Conservation (phyloP, 2,888 invertebrate species). For the Chrysolina haemoptera region DNA sequence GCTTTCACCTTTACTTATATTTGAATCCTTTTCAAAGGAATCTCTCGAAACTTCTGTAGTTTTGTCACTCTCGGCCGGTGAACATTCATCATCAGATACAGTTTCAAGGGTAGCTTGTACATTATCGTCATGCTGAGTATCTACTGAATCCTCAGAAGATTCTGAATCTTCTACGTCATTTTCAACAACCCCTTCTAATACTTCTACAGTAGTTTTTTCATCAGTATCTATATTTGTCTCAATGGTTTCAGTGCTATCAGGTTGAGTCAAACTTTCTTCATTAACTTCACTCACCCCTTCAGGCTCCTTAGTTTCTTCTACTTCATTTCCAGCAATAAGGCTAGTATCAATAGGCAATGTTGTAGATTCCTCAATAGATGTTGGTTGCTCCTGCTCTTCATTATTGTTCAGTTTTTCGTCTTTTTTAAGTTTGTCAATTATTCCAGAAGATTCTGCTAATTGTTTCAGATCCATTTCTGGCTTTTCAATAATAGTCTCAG, state of each 20-base stretch:
- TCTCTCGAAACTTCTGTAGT: background rate
- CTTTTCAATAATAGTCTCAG: slow-evolving; percentile 2
- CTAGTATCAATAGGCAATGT: background rate
- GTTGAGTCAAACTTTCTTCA: slow-evolving; percentile 15
- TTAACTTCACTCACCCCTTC: background rate
- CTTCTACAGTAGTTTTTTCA: slow-evolving; percentile 45
- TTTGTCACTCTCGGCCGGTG: background rate
- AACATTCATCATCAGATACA: slow-evolving; percentile 2
- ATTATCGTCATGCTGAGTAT: background rate
- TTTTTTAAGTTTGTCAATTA: background rate
- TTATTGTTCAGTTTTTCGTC: background rate
- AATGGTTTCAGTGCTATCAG: slow-evolving; percentile 27
- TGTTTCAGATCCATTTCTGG: background rate
- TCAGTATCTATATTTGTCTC: slow-evolving; percentile 36
- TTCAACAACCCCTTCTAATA: slow-evolving; percentile 43
- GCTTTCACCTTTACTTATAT: background rate
- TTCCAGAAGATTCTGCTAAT: slow-evolving; percentile 7
- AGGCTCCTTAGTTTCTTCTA: slow-evolving; percentile 18
- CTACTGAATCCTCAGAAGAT: background rate
- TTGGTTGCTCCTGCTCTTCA: slow-evolving; percentile 20
- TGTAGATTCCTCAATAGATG: background rate
- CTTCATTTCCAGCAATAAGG: slow-evolving; percentile 5
- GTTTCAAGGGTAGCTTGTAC: slow-evolving; percentile 40
- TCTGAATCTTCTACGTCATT: slow-evolving; percentile 30
- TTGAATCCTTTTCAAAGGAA: slow-evolving; percentile 15